phyloP scores from a whole-genome alignment of 2,113 vertebrate species.

The Caloenas nicobarica region DNA sequence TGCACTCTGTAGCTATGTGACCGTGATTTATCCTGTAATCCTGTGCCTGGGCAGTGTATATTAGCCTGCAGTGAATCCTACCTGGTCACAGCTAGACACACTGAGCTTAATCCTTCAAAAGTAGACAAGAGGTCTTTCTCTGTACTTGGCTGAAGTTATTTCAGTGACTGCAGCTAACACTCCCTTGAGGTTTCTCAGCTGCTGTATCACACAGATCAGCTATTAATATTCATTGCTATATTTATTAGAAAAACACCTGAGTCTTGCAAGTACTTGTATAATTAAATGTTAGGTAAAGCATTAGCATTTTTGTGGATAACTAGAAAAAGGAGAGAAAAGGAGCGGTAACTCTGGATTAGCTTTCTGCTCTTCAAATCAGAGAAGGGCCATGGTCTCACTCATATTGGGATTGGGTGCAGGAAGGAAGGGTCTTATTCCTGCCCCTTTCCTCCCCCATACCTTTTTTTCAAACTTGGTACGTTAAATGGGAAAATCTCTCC shows the following conservation, averaged over 20 bases:
- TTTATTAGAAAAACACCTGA: not conserved
- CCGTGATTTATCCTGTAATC: not conserved
- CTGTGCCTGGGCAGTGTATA: not conserved
- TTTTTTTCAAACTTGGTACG: not conserved
- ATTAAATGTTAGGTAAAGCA: not conserved
- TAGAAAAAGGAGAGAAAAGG: not conserved
- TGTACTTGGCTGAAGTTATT: not conserved
- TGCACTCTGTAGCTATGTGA: not conserved
- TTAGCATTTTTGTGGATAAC: not conserved
- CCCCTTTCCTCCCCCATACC: rapidly evolving
- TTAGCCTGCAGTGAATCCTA: not conserved
- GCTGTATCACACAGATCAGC: not conserved
- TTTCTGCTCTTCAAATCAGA: not conserved
- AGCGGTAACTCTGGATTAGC: not conserved
- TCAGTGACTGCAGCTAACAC: not conserved
- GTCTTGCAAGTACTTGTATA: not conserved
- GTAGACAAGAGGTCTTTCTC: not conserved
- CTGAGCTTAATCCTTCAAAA: not conserved
- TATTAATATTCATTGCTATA: not conserved
- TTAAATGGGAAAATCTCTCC: not conserved
- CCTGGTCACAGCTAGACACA: not conserved
- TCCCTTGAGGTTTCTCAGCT: not conserved
- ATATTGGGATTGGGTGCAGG: not conserved
- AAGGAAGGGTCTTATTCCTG: not conserved
- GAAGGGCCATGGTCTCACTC: not conserved